These are phyloP conservation scores for Catharus bicknelli DNA, from an alignment of 2,113 vertebrate genomes.

Conservation along the genomic window DNA sequence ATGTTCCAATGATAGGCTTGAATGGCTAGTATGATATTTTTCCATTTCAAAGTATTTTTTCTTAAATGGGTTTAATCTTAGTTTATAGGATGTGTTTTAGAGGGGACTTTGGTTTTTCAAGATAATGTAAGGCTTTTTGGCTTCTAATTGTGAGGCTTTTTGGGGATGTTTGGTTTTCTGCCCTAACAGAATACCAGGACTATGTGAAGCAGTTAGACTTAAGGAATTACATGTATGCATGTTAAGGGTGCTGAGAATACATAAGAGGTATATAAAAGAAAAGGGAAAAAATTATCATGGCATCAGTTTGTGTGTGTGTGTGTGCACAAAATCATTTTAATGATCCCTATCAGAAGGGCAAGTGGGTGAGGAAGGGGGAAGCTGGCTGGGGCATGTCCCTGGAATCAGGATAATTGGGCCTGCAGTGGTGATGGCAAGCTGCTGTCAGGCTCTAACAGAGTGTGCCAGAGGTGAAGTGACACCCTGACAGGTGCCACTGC, in stretches of 20 bases:
- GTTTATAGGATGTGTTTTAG: neutral
- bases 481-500: neutral
- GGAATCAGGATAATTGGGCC: conserved; percentile 60
- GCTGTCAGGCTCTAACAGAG: conserved; percentile 38
- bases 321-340: conserved; percentile 2
- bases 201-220: neutral
- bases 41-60: neutral
- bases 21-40: neutral
- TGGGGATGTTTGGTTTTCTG: neutral
- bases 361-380: neutral
- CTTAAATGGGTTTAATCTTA: neutral
- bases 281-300: neutral
- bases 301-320: neutral
- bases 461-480: conserved; percentile 11
- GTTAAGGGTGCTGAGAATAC: neutral
- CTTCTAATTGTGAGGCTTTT: neutral
- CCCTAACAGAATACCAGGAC: no score
- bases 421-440: neutral
- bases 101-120: neutral
- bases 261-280: neutral
- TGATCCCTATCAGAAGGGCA: neutral
- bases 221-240: neutral
- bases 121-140: neutral
- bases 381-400: neutral
- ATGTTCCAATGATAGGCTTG: neutral